phyloP scores from a whole-genome alignment of 1,140 invertebrate species.

The Apis cerana region DNA sequence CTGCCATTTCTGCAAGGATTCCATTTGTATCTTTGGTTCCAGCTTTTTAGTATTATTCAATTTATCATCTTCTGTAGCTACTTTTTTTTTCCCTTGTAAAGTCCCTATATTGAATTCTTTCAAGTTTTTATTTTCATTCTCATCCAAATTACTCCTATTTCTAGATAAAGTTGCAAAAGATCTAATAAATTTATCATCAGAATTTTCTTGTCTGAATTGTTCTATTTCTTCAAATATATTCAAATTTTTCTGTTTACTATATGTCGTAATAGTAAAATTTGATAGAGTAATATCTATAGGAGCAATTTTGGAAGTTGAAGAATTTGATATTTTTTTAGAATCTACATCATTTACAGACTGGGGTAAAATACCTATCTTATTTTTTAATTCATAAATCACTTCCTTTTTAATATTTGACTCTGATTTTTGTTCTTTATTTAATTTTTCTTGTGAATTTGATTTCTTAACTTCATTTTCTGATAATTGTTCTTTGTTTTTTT shows the following conservation, averaged over 20 bases:
- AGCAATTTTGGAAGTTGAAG: slow-evolving; percentile 65
- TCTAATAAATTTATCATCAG: slow-evolving; percentile 49
- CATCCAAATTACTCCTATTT: slow-evolving; percentile 17
- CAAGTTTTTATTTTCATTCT: slow-evolving; percentile 39
- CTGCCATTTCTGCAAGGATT: slow-evolving; percentile 46
- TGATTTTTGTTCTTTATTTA: not conserved
- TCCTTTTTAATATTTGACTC: slow-evolving; percentile 60
- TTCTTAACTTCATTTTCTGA: slow-evolving; percentile 16
- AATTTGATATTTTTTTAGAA: slow-evolving; percentile 6
- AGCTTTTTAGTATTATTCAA: not conserved
- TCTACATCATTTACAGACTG: slow-evolving; percentile 42
- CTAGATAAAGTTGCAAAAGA: slow-evolving; percentile 64
- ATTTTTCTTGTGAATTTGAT: not conserved
- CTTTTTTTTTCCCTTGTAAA: not conserved
- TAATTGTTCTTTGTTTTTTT: slow-evolving; percentile 1
- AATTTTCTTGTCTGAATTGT: slow-evolving; percentile 25
- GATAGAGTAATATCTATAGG: slow-evolving; percentile 76
- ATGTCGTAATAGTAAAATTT: slow-evolving; percentile 79
- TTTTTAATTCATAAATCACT: slow-evolving; percentile 71
- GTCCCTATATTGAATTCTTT: not conserved
- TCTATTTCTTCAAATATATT: slow-evolving; percentile 73
- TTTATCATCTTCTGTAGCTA: not conserved
- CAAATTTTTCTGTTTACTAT: slow-evolving; percentile 71
- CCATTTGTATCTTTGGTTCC: slow-evolving; percentile 44
- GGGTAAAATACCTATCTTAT: slow-evolving; percentile 60